These are phyloP conservation scores for Urocynchramus pylzowi DNA, from an alignment of 2,113 vertebrate genomes.

Conservation along the genomic window DNA sequence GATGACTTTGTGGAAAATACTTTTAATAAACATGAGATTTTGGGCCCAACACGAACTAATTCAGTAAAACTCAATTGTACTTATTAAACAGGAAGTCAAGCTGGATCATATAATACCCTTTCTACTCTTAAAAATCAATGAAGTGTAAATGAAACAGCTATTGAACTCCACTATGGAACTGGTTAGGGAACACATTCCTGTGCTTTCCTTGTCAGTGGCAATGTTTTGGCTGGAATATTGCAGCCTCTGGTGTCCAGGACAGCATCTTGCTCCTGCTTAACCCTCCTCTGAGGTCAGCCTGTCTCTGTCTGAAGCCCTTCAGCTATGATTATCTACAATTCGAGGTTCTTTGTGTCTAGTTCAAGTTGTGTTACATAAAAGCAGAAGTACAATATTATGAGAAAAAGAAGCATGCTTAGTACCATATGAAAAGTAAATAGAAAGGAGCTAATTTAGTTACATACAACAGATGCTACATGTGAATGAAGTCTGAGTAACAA, in stretches of 20 bases:
- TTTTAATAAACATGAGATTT: slow-evolving; percentile 37
- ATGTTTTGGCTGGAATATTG: not conserved
- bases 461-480: not conserved
- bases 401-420: not conserved
- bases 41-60: not conserved
- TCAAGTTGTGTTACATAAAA: not conserved
- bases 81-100: not conserved
- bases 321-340: not conserved
- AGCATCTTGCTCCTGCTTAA: not conserved
- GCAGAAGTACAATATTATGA: not conserved
- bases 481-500: not conserved
- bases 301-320: not conserved
- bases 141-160: not conserved
- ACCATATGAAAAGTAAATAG: not conserved
- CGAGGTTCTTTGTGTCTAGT: not conserved
- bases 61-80: not conserved
- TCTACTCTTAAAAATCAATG: slow-evolving; percentile 12
- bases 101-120: not conserved
- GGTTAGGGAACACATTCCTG: not conserved
- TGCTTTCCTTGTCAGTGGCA: not conserved
- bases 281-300: not conserved
- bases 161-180: not conserved
- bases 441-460: not conserved
- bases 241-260: not conserved
- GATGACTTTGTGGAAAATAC: slow-evolving; percentile 46